Conservation (phyloP, 2,888 invertebrate genomes). For the Parnassius apollo region DNA sequence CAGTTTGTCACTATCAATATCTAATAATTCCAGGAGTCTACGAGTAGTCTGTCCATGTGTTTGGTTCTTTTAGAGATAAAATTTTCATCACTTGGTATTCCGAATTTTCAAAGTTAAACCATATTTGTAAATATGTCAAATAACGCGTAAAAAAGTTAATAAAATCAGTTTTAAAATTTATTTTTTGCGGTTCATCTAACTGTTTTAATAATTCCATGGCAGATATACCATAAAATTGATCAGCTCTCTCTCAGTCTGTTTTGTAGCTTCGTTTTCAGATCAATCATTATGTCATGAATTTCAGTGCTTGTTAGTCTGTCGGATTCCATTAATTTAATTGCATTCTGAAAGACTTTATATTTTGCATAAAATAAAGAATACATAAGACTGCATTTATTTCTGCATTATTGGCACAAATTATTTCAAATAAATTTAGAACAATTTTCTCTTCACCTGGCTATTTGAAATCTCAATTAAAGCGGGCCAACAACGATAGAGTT, state of each 20-base stretch:
- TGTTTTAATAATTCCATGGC: no score
- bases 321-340: conserved; percentile 28
- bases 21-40: no score
- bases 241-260: conserved; percentile 29
- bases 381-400: conserved; percentile 21
- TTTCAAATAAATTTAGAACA: conserved; percentile 27
- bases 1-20: no score
- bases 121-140: no score
- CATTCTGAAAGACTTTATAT: conserved; percentile 24
- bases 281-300: conserved; percentile 30
- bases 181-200: no score
- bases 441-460: conserved; percentile 28
- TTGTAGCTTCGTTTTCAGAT: conserved; percentile 30
- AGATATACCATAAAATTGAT: conserved; percentile 5
- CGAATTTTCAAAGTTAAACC: no score
- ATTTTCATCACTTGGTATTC: no score
- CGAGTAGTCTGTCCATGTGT: no score
- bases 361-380: no score
- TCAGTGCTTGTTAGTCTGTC: conserved; percentile 29
- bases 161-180: no score
- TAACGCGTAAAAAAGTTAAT: no score
- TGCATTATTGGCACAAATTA: conserved; percentile 25
- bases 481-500: conserved; percentile 18
- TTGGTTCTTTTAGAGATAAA: no score
- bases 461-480: conserved; percentile 28